Percentiles rank a stretch among this genome's conserved stretches.
phyloP scores from a whole-genome alignment of 2,797 vertebrate species.

The Pangasius djambal region DNA sequence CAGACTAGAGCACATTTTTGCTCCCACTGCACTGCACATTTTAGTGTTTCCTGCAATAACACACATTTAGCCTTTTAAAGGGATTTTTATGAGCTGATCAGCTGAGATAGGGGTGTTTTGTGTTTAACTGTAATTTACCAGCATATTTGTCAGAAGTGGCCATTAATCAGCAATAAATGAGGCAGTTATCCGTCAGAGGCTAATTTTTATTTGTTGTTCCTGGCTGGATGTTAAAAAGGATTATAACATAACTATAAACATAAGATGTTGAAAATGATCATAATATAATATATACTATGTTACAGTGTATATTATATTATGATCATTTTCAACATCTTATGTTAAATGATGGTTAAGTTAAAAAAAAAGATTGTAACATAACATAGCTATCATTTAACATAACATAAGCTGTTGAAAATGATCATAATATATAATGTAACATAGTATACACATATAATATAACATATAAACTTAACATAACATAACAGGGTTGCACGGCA shows the following conservation, averaged over 20 bases:
- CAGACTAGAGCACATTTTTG: not conserved
- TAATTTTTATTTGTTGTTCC: not conserved
- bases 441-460: no score
- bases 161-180: not conserved
- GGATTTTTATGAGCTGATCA: constrained; percentile 1
- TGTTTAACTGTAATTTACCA: not conserved
- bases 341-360: no score
- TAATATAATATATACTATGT: not conserved
- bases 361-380: not conserved
- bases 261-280: not conserved
- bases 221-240: not conserved
- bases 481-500: not conserved
- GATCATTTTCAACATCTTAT: no score
- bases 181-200: not conserved
- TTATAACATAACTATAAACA: not conserved
- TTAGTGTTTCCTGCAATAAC: not conserved
- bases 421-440: not conserved
- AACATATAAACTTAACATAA: not conserved
- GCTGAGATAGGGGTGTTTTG: not conserved
- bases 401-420: not conserved
- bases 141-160: not conserved
- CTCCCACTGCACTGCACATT: not conserved
- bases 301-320: no score
- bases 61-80: constrained; percentile 10
- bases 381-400: not conserved